Percentiles rank a stretch among this genome's conserved stretches.
Evolutionary conservation across 2,888 invertebrate genomes (phyloP).

Genomic region (Melitaea athalia): DNA sequence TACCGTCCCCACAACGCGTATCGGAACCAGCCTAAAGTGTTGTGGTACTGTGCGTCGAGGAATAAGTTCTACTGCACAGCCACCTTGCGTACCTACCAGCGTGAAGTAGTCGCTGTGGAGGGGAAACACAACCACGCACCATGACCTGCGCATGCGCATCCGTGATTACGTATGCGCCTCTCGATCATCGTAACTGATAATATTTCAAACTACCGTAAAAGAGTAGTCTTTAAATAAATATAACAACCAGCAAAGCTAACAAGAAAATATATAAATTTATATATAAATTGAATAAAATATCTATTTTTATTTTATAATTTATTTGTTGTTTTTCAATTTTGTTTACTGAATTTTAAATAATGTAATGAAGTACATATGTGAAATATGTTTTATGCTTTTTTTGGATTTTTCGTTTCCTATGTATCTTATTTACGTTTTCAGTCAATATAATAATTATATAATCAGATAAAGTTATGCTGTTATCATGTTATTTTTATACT

Average conservation of each 20-base stretch:
- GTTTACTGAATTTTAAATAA: too few species aligned
- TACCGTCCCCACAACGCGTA: slow-evolving; percentile 76
- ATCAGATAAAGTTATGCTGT: background rate
- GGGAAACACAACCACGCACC: slow-evolving; percentile 65
- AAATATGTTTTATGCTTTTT: too few species aligned
- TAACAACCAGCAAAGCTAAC: background rate
- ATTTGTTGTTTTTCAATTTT: too few species aligned
- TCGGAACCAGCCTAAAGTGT: slow-evolving; percentile 65
- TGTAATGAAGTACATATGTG: too few species aligned
- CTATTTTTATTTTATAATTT: too few species aligned
- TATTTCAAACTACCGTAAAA: slow-evolving; percentile 13
- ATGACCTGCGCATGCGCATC: slow-evolving; percentile 49
- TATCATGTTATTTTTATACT: background rate
- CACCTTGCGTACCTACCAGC: slow-evolving; percentile 62
- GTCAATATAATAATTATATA: background rate
- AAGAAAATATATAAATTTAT: background rate
- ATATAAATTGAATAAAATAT: background rate
- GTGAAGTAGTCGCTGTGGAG: slow-evolving; percentile 60
- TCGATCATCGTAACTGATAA: slow-evolving; percentile 7
- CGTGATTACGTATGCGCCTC: slow-evolving; percentile 17
- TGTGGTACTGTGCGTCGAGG: slow-evolving; percentile 74
- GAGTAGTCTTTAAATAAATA: background rate
- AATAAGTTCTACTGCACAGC: slow-evolving; percentile 65
- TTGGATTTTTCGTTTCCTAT: too few species aligned
- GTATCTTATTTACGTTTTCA: too few species aligned